Evolutionary conservation across 2,888 invertebrate genomes (phyloP).

Genomic region (Listrodromus nycthemerus): DNA sequence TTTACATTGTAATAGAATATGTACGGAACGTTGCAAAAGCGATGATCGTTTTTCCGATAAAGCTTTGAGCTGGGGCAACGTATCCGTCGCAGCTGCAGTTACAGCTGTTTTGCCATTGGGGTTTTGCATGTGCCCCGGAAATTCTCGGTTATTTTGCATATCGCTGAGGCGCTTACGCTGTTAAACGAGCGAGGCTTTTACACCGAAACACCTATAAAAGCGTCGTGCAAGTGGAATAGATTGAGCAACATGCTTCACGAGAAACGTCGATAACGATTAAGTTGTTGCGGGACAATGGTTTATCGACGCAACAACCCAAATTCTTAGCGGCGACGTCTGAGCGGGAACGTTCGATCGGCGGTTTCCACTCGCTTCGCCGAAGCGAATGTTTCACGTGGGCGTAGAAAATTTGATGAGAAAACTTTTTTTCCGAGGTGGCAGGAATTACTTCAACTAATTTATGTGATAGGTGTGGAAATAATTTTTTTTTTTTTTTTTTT

Average conservation of each 20-base stretch:
- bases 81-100: not conserved
- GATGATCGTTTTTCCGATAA: slow-evolving; percentile 64
- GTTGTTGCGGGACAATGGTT: slow-evolving; percentile 6
- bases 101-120: not conserved
- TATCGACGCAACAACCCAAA: not conserved
- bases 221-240: not conserved
- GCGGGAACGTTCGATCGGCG: not conserved
- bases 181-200: not conserved
- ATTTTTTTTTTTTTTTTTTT: no score
- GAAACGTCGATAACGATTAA: slow-evolving; percentile 19
- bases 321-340: not conserved
- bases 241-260: not conserved
- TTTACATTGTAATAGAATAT: slow-evolving; percentile 49
- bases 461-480: no score
- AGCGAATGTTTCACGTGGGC: no score
- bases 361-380: no score
- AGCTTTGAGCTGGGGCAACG: not conserved
- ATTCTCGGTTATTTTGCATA: not conserved
- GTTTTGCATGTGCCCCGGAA: not conserved
- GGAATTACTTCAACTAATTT: no score
- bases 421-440: no score
- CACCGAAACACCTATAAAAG: slow-evolving; percentile 5
- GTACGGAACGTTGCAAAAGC: slow-evolving; percentile 15
- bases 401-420: no score
- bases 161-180: not conserved